These are phyloP conservation scores for Ctenosaura bakeri DNA, from an alignment of 2,797 vertebrate species.

Conservation along the genomic window DNA sequence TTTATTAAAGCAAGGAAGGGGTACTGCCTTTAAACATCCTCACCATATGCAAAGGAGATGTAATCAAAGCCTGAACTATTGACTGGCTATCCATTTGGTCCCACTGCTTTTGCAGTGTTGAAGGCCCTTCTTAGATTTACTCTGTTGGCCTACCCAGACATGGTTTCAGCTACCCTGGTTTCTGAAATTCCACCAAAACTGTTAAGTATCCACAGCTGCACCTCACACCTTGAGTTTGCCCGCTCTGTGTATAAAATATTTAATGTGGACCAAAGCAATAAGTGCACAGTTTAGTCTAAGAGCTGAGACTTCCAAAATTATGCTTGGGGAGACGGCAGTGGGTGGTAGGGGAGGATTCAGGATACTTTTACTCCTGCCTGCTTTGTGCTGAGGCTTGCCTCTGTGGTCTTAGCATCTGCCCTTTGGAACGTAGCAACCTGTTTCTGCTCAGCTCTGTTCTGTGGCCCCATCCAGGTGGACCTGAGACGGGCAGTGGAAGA, in stretches of 20 bases:
- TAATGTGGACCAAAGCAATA: background rate
- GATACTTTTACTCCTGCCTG: background rate
- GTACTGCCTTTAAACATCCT: background rate
- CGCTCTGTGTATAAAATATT: background rate
- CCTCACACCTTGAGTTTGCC: background rate
- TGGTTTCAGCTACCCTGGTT: background rate
- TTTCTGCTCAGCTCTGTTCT: background rate
- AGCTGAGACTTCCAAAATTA: background rate
- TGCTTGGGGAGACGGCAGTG: background rate
- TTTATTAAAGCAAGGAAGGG: background rate
- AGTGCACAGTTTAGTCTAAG: background rate
- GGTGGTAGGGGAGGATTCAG: background rate
- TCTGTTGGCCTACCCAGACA: background rate
- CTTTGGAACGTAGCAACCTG: background rate
- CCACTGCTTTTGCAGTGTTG: accelerated
- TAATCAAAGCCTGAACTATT: background rate
- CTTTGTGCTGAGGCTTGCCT: background rate
- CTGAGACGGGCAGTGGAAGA: conserved; percentile 90
- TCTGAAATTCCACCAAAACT: background rate
- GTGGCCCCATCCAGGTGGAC: conserved; percentile 82
- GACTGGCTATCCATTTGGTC: background rate
- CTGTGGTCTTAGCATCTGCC: background rate
- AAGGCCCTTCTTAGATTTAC: background rate
- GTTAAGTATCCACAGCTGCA: background rate
- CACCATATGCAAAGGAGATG: accelerated